phyloP scores from a whole-genome alignment of 2,797 vertebrate genomes.

The Esox lucius region DNA sequence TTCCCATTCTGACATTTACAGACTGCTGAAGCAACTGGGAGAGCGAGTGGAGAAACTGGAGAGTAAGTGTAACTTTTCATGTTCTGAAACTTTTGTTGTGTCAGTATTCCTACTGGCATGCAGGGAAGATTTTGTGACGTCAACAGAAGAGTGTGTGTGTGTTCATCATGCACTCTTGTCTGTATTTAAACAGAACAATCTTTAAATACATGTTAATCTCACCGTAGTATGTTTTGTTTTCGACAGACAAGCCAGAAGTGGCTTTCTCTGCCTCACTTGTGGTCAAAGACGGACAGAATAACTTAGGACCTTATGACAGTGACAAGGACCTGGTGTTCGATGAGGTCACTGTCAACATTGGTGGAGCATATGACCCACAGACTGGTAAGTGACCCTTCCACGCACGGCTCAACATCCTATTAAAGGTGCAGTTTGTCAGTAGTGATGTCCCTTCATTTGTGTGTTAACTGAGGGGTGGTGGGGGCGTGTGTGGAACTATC shows the following conservation, averaged over 20 bases:
- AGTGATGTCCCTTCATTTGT: not conserved
- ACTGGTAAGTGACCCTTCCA: not conserved
- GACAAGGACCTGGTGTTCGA: not conserved
- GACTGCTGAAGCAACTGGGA: not conserved
- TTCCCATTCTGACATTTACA: not conserved
- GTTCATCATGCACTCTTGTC: not conserved
- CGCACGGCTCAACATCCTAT: not conserved
- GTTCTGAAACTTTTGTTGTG: not conserved
- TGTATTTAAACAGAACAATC: not conserved
- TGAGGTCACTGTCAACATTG: not conserved
- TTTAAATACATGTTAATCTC: not conserved
- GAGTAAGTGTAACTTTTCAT: not conserved
- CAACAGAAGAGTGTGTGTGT: no score
- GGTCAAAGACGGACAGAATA: not conserved
- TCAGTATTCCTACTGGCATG: not conserved
- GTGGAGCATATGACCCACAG: not conserved
- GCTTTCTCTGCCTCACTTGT: not conserved
- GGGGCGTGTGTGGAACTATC: no score
- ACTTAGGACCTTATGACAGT: not conserved
- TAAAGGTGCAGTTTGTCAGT: not conserved
- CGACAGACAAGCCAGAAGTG: not conserved
- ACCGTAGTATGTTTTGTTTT: not conserved
- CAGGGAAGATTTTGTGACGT: not conserved
- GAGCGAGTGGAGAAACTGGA: slow-evolving; percentile 2
- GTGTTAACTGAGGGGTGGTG: not conserved